A percentile compares a stretch with the other conserved stretches of the same genome.
phyloP scores from a whole-genome alignment of 2,797 vertebrate genomes.

The Malacoraja senta region DNA sequence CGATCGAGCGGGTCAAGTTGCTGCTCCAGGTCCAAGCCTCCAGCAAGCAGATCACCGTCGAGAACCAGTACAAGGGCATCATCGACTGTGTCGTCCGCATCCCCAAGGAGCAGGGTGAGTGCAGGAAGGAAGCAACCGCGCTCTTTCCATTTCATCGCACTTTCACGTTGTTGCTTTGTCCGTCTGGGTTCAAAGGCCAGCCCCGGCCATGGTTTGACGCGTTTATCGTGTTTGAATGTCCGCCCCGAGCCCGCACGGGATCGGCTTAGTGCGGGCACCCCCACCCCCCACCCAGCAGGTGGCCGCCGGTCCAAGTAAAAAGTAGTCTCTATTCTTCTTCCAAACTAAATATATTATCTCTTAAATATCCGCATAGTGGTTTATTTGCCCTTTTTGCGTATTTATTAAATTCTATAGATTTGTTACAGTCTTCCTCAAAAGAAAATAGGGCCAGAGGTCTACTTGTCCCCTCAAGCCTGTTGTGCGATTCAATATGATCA shows the following conservation, averaged over 20 bases:
- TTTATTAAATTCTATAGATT: too few relatives aligned
- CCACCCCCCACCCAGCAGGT: background rate
- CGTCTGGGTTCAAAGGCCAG: background rate
- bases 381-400: too few relatives aligned
- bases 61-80: conserved; percentile 44
- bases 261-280: background rate
- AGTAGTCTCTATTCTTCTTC: too few relatives aligned
- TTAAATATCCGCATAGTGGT: too few relatives aligned
- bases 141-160: too few relatives aligned
- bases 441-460: too few relatives aligned
- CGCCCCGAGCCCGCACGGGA: background rate
- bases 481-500: too few relatives aligned
- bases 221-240: background rate
- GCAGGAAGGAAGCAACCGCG: background rate
- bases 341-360: too few relatives aligned
- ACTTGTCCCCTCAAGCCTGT: too few relatives aligned
- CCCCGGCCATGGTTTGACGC: background rate
- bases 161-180: too few relatives aligned
- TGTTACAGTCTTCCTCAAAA: too few relatives aligned
- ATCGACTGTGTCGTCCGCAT: conserved; percentile 46
- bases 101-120: conserved; percentile 48
- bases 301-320: background rate
- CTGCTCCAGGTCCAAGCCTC: conserved; percentile 57
- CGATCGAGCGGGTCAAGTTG: conserved; percentile 61
- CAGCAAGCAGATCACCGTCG: conserved; percentile 47